Base-by-base conservation (phyloP, 1,140 invertebrate species). In the Tetramorium alpestre region DNA sequence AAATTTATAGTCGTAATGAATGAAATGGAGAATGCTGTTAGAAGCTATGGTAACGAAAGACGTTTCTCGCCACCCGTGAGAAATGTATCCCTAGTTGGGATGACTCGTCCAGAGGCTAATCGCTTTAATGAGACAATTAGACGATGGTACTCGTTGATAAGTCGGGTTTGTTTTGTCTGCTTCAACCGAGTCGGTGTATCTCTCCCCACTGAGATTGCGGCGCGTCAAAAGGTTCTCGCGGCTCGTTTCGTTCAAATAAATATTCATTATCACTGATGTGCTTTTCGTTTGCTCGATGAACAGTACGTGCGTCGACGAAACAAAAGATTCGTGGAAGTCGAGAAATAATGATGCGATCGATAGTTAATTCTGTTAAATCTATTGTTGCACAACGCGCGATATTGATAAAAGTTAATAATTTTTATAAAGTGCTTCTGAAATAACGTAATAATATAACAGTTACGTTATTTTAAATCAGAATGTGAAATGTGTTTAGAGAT, bases 81-180 rank as follows among this genome's bases (percentile, higher is more conserved):
- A 73, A 73, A 60, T 11, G 16, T 38, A 58, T 8, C 72, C 51
- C 3, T 18, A 49, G 18, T 11, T 7, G 41, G 38, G 41, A 49
- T 49, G 80, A 75, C 69, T 84, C 80, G 54, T 25, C 44, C 67
- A 38, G 49, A 78, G 76, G 56, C 85, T 92, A 92, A 93, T 93
- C 90, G 88, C 69, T 85, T 91, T 92, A 92, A 92, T 90, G 92
- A 93, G 88, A 92, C 90, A 92, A 92, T 93, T 92, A 92, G 88
- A 47, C 85, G 91, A 91, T 92, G 90, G 89, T 92, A 90, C 90
- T 78, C 87, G 75, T 86, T 87, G 92, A 93, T 93, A 93, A 91
- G 87, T 85, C 77, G 77, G 67, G 86, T 92, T 91, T 91, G 91
- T 93, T 93, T 93, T 92, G 89, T 93, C 92, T 92, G 91, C 58